Percentiles rank a stretch among this genome's conserved stretches.
phyloP scores from a whole-genome alignment of 2,888 invertebrate species.

The Acrobasis repandana region DNA sequence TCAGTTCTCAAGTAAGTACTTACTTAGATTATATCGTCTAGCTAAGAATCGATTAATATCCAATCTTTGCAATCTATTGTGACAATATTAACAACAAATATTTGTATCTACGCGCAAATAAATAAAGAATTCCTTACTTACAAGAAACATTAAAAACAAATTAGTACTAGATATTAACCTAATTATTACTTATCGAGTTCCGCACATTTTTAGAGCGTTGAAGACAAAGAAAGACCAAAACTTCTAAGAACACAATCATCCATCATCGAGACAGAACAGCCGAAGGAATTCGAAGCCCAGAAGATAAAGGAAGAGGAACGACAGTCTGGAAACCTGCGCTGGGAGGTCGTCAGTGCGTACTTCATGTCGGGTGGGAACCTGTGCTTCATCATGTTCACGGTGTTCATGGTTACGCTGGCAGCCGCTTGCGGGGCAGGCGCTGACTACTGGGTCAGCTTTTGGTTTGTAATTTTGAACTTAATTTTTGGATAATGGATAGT shows the following conservation, averaged over 20 bases:
- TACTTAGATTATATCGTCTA: too few species aligned
- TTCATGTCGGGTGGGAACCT: conserved; percentile 65
- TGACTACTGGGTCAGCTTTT: conserved; percentile 88
- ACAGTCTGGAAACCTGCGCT: conserved; percentile 65
- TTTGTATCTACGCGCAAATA: too few species aligned
- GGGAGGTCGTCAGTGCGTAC: conserved; percentile 65
- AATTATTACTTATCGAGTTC: neutral
- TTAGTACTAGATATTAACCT: too few species aligned
- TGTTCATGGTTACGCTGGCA: conserved; percentile 67
- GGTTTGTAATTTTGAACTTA: conserved; percentile 64
- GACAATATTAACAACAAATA: too few species aligned
- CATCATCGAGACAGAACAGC: conserved; percentile 51
- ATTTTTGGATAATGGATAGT: too few species aligned
- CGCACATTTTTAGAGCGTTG: conserved; percentile 41
- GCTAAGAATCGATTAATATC: too few species aligned
- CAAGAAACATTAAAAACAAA: too few species aligned
- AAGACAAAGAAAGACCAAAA: conserved; percentile 46
- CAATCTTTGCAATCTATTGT: too few species aligned
- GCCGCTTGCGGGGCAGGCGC: conserved; percentile 84
- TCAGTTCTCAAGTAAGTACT: too few species aligned
- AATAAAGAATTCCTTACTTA: too few species aligned
- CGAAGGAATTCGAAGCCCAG: conserved; percentile 64
- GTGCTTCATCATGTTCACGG: conserved; percentile 55
- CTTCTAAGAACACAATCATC: conserved; percentile 41
- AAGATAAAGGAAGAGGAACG: conserved; percentile 66